Evolutionary conservation across 2,888 invertebrate genomes (phyloP), one percentile per base, ranked within the genome.

Genomic region (Sphaerophoria rueppellii): DNA sequence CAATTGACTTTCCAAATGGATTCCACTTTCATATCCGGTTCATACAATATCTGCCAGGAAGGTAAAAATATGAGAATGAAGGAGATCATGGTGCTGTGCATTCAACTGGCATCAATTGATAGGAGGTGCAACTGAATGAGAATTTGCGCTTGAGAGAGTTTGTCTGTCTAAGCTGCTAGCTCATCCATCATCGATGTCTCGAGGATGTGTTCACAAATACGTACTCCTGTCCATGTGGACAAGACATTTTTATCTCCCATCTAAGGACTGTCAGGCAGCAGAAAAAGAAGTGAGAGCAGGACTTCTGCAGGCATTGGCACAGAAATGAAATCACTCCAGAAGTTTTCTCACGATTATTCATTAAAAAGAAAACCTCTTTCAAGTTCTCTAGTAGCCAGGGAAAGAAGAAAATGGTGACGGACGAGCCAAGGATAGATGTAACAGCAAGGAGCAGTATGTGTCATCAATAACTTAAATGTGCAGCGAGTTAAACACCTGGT

Each of bases 111-210:
- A 75, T 54, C 67, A 67, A 72, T 67, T 72, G 40, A 46, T 52
- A 35, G 35, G 43, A 14, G 58, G n/a, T 43, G 35, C 14, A 16
- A 16, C 6, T 6, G 0, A 40, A 12, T 24, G 63, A n/a, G 16
- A 43, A 52, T n/a, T 63, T 37, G 24, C 70, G 46, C 24, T 58
- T 50, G 71, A 40, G 37, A 48, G 40, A 24, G 67, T 82, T 70
- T 70, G 73, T 72, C 76, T 72, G 75, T 50, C 67, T 60, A 75
- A 72, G 75, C 61, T 16, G 67, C 54, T 67, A 72, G 61, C 57
- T 63, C 83, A 80, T 85, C 83, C 80, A 80, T 85, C 83, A 85
- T 80, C 80, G 67, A 76, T 69, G 76, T 82, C 73, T 63, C 32
- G 34, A 69, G 54, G 34, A 69, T 43, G 72, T 54, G 57, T 52